Evolutionary conservation across 2,888 invertebrate genomes (phyloP).

Genomic region (Apodemia hepburni): DNA sequence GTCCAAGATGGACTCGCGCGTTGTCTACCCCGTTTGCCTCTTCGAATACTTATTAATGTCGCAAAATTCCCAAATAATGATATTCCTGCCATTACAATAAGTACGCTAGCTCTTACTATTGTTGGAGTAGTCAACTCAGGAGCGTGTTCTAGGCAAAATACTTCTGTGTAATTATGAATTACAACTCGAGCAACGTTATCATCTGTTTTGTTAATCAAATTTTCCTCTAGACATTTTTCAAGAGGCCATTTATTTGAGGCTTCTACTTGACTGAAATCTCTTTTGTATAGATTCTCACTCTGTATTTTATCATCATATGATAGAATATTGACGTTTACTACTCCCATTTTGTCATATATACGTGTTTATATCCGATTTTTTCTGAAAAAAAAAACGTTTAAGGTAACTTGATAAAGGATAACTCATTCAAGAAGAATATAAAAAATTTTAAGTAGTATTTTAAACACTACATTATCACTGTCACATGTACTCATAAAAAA

Average conservation of each 20-base stretch:
- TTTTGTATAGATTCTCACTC: conserved; percentile 44
- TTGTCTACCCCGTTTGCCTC: conserved; percentile 79
- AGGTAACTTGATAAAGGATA: too few species aligned
- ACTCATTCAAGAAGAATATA: too few species aligned
- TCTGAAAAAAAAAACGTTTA: not conserved
- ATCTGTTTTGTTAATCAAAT: conserved; percentile 45
- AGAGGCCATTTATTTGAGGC: conserved; percentile 49
- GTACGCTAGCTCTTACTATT: conserved; percentile 83
- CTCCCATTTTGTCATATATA: conserved; percentile 70
- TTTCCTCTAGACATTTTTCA: conserved; percentile 53
- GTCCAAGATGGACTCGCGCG: conserved; percentile 83
- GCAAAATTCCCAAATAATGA: conserved; percentile 88
- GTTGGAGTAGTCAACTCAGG: conserved; percentile 83
- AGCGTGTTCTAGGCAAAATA: conserved; percentile 82
- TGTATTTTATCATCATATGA: conserved; percentile 53
- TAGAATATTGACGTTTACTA: conserved; percentile 69
- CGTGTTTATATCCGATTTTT: not conserved
- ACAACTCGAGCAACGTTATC: conserved; percentile 14
- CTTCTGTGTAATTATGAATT: conserved; percentile 51
- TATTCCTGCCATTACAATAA: conserved; percentile 85
- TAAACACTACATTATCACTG: too few species aligned
- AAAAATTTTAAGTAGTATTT: too few species aligned
- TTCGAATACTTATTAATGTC: conserved; percentile 87
- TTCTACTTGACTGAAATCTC: conserved; percentile 42
- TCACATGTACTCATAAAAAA: too few species aligned